Base-by-base conservation (phyloP, 2,113 vertebrate species). In the Dolichallabes microphthalmus region DNA sequence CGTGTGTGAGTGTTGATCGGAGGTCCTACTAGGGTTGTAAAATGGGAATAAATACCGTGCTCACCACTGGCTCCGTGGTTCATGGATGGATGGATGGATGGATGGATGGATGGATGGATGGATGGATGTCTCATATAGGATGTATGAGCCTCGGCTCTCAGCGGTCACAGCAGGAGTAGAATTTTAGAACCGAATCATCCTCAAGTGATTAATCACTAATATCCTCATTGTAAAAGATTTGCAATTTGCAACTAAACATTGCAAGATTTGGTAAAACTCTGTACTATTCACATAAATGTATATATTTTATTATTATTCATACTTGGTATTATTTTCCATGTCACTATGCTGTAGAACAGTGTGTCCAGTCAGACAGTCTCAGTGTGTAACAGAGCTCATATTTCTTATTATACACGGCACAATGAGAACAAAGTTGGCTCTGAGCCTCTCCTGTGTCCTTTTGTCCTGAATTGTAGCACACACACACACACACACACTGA, bases 401-500 rank as follows among this genome's bases (percentile, higher is more conserved):
- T 52, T n/a, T 75, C 13, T 7, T n/a, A 75, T 27, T n/a, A 55
- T 9, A 32, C 53, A 77, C 75, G 1, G 7, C 52, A 50, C 15
- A 22, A 22, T 69, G 64, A 25, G 35, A 35, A 27, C 30, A 60
- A 35, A 58, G 55, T 60, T 78, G 53, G 73, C 58, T 25, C 8
- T 2, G 15, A 53, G 17, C 39, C 66, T 35, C 17, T 12, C 32
- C 22, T 9, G 39, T 76, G 35, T 83, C 71, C 39, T 78, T 84
- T 84, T 60, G 82, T 83, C 82, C 73, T 84, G 73, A 83, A 74
- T 75, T 27, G 4, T 52, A n/a, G 58, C 58, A 57, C 57, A 17
- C 45, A 35, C 19, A 6, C 60, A 45, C 45, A 45, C 45, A 45
- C 45, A 45, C 45, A 8, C 45, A 45, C 39, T n/a, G n/a, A n/a